These are phyloP conservation scores for Hoplostethus mediterraneus DNA, from an alignment of 2,797 vertebrate species.

Conservation along the genomic window DNA sequence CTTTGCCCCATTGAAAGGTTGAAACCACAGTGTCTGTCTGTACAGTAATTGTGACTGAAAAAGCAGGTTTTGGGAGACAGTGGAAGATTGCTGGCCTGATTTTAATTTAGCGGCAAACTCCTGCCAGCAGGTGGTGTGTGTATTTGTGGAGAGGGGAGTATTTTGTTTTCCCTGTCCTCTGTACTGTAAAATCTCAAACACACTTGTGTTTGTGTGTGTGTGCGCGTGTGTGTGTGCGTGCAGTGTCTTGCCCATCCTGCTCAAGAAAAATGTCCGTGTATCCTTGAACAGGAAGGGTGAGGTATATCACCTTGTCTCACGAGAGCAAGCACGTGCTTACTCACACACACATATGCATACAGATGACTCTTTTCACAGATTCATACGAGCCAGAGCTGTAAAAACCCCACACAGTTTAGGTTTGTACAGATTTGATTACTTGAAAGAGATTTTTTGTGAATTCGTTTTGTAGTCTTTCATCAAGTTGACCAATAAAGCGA, in stretches of 20 bases:
- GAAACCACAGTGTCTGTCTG: conserved; percentile 75
- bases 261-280: conserved; percentile 29
- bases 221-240: conserved; percentile 29
- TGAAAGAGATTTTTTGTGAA: conserved; percentile 87
- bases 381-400: conserved; percentile 84
- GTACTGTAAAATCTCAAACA: conserved; percentile 82
- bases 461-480: conserved; percentile 89
- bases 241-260: conserved; percentile 49
- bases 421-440: conserved; percentile 89
- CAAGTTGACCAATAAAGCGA: conserved; percentile 89
- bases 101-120: conserved; percentile 58
- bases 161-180: conserved; percentile 78
- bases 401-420: conserved; percentile 81
- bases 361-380: conserved; percentile 71
- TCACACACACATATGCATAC: conserved; percentile 42
- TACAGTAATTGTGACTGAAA: conserved; percentile 77
- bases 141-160: conserved; percentile 64
- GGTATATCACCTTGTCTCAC: conserved; percentile 29
- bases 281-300: conserved; percentile 39
- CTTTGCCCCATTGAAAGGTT: conserved; percentile 72
- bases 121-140: conserved; percentile 70
- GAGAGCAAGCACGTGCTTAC: conserved; percentile 39
- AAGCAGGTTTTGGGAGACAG: conserved; percentile 58
- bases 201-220: conserved; percentile 59
- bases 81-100: conserved; percentile 52